Base-by-base conservation (phyloP, 2,797 vertebrate species). In the Simalia tracyae region DNA sequence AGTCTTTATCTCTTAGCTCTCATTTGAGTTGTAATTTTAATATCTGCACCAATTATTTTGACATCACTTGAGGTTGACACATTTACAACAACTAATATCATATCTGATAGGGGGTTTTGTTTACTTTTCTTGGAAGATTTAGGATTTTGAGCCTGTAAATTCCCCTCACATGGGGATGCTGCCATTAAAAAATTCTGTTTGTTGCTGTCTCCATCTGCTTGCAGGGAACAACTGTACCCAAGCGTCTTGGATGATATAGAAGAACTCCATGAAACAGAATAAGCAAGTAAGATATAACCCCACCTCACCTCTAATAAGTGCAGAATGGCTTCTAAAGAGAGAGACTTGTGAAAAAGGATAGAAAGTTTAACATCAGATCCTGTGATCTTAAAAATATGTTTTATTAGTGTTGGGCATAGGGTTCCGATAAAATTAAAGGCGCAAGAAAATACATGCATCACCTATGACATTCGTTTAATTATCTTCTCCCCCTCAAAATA, bases 171-270 rank as follows among this genome's bases (percentile, higher is more conserved):
- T 61, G 57, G 91, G 60, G 61, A 91, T 91, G 64, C 88, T 93
- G 64, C 93, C 59, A 88, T 14, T 91, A 84, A 24, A 94, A 92
- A 92, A 91, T 91, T 94, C 54, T 90, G 10, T 36, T 94, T 94
- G 14, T 60, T 94, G 84, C 85, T 87, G 24, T 94, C 87, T 94
- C 7, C 36, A 86, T 90, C 86, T 95, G 60, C 10, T n/a, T 91
- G 63, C 87, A 91, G 94, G 85, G 68, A 94, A 50, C 54, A 94
- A 89, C 24, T 91, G 14, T 9, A 42, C 26, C 88, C 92, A 88
- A 93, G 46, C 92, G 28, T 60, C 5, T 94, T 50, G 81, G 50
- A 93, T 63, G 88, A 17, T 7, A 54, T 9, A 86, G 63, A 84
- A 91, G 89, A 92, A 76, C 89, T 93, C 19, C 1, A 0, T 57